Evolutionary conservation across 2,888 invertebrate species (phyloP), one percentile per base, ranked within the genome.

Genomic region (Amiota mariae): DNA sequence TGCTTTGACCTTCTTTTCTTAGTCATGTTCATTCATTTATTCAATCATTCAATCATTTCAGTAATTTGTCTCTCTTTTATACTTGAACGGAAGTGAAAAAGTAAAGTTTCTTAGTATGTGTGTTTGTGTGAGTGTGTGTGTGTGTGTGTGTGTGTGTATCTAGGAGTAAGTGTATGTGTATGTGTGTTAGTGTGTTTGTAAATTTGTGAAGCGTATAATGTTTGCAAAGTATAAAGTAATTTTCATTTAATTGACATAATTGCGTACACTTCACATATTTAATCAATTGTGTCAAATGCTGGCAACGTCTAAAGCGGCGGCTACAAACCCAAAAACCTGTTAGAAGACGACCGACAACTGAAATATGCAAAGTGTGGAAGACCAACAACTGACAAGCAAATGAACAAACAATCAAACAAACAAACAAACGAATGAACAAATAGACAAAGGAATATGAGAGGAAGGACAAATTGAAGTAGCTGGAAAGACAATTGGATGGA

Each of bases 161-260:
- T 12, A 47, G 66, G 20, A 18, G 36, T 10, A 70, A 56, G 48
- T 66, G 67, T 73, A 8, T 75, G 74, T 71, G 61, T 61, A 15
- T 72, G 9, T 8, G 18, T 24, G 49, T 68, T 15, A 15, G 47
- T 68, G 59, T 18, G 12, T 57, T 46, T 76, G 76, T 72, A 74
- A 36, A 71, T 78, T 77, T 77, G 76, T 80, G 73, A 68, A 56
- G 74, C 75, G 59, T 72, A 70, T 72, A 74, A 73, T 79, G 51
- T 64, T 70, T 76, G 71, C 76, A 74, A 80, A 78, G 80, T 75
- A 78, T 77, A 81, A 83, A 83, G 83, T 85, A 82, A 84, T 82
- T 83, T 85, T 81, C 80, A 77, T 85, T 84, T 84, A 83, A 83
- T 83, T 83, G 83, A 83, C 83, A 83, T 85, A 83, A 83, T 83